Percentiles rank a stretch among this genome's conserved stretches.
These are phyloP conservation scores for Manduca sexta DNA, from an alignment of 1,140 invertebrate species.

Conservation along the genomic window DNA sequence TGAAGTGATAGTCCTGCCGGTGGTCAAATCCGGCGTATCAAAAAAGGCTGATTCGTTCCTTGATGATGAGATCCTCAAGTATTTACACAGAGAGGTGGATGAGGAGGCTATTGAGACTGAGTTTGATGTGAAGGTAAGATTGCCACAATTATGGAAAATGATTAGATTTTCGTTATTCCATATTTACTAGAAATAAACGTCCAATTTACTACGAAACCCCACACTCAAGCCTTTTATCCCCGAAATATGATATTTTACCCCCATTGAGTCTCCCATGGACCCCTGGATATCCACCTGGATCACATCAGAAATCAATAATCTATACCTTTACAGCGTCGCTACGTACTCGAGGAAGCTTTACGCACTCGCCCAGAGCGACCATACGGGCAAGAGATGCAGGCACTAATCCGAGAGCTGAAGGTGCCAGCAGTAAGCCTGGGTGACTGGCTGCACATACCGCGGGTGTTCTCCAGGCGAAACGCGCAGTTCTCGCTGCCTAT, in stretches of 20 bases:
- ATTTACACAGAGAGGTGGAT: slow-evolving; percentile 78
- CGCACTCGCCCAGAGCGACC: slow-evolving; percentile 65
- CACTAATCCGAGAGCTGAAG: slow-evolving; percentile 35
- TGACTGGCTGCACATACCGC: slow-evolving; percentile 75
- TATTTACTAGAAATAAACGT: too few species aligned
- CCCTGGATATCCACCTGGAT: too few species aligned
- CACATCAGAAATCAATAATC: too few species aligned
- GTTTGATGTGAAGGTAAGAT: slow-evolving; percentile 76
- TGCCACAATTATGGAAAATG: too few species aligned
- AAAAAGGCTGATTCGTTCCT: slow-evolving; percentile 72
- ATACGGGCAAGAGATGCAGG: slow-evolving; percentile 52
- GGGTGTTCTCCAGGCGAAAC: slow-evolving; percentile 77
- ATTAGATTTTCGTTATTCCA: too few species aligned
- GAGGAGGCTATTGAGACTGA: slow-evolving; percentile 79
- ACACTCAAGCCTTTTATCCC: too few species aligned
- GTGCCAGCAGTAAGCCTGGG: slow-evolving; percentile 59
- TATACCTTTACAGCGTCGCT: slow-evolving; percentile 49
- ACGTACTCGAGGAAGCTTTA: slow-evolving; percentile 79
- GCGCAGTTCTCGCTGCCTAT: slow-evolving; percentile 79
- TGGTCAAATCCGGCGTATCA: slow-evolving; percentile 27
- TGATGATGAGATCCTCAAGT: slow-evolving; percentile 76
- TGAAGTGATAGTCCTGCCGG: slow-evolving; percentile 31
- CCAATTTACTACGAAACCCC: too few species aligned
- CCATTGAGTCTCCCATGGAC: too few species aligned
- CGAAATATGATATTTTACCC: too few species aligned